Base-by-base conservation (phyloP, 2,113 vertebrate species). In the Tenrec ecaudatus region DNA sequence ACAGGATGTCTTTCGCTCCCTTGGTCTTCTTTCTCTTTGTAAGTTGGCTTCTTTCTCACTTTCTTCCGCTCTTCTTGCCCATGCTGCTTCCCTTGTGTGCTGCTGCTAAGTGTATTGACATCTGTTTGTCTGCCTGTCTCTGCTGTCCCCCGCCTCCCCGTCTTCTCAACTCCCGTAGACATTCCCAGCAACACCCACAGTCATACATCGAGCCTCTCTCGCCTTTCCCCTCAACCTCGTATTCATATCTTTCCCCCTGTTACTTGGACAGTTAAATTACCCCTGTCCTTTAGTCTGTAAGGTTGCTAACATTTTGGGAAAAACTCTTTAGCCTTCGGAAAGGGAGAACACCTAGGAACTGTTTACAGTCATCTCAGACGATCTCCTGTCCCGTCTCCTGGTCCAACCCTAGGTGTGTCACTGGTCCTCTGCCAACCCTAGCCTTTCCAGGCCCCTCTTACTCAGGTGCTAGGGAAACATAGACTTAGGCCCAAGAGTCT, bases 391-490 rank as follows among this genome's bases (percentile, higher is more conserved):
- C 92, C 57, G 60, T 64, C 62, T 88, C 86, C 62, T 68, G 80
- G 93, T 83, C 93, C 64, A 78, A 10, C 66, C 38, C 31, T 31
- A 15, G 86, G 83, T 57, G 8, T 91, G 64, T 73, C 12, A 84
- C 62, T 81, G 69, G 75, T 38, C 77, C 92, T 73, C 60, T 47
- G 33, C 11, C 77, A 76, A 95, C 43, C 81, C 83, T 86, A 92
- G 94, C 81, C 31, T 91, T 96, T 95, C 71, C 20, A 90, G 85
- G 71, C 68, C 53, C 79, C 88, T 90, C 58, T 92, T 90, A 90
- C 86, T 96, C 93, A 96, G 95, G 96, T 95, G 88, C 96, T 97
- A 96, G 95, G 88, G 68, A 92, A 87, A 80, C 69, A 90, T 3
- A 88, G 89, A 73, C 80, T 58, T 81, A 76, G 88, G 86, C 68